A percentile compares a stretch with the other conserved stretches of the same genome.
These are phyloP conservation scores for Acleris cristana DNA, from an alignment of 2,888 invertebrate genomes.

Conservation along the genomic window DNA sequence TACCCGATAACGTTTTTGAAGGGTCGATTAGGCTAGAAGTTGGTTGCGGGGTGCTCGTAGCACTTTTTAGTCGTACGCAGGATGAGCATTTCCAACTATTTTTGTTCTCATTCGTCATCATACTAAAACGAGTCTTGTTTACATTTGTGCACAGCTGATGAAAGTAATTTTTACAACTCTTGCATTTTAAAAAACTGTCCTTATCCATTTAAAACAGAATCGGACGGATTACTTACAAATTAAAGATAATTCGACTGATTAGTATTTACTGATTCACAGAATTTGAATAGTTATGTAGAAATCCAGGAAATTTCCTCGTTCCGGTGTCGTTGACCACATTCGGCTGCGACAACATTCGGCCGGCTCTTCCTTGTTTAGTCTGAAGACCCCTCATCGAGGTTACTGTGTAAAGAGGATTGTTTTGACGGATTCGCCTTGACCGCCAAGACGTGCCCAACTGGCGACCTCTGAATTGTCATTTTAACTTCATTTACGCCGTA, in stretches of 20 bases:
- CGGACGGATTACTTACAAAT: constrained; percentile 29
- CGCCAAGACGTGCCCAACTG: constrained; percentile 53
- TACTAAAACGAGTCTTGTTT: too few relatives aligned
- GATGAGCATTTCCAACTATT: too few relatives aligned
- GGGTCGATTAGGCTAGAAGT: too few relatives aligned
- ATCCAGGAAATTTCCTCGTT: constrained; percentile 51
- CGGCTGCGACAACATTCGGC: constrained; percentile 42
- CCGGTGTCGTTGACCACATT: constrained; percentile 56
- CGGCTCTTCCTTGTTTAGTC: constrained; percentile 49
- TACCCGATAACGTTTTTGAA: too few relatives aligned
- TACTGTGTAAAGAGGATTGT: constrained; percentile 46
- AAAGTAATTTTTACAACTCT: too few relatives aligned
- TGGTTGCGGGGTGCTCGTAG: too few relatives aligned
- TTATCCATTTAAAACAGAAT: neutral
- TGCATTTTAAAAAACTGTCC: too few relatives aligned
- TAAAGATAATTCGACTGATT: constrained; percentile 13
- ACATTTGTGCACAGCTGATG: too few relatives aligned
- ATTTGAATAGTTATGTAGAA: constrained; percentile 14
- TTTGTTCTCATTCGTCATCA: too few relatives aligned
- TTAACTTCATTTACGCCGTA: constrained; percentile 37
- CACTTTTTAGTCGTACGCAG: too few relatives aligned
- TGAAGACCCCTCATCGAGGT: constrained; percentile 34
- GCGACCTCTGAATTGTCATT: constrained; percentile 61
- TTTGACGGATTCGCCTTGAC: constrained; percentile 64
- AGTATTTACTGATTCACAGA: constrained; percentile 4